Evolutionary conservation across 2,113 vertebrate genomes (phyloP).

Genomic region (Pygathrix nemaeus): DNA sequence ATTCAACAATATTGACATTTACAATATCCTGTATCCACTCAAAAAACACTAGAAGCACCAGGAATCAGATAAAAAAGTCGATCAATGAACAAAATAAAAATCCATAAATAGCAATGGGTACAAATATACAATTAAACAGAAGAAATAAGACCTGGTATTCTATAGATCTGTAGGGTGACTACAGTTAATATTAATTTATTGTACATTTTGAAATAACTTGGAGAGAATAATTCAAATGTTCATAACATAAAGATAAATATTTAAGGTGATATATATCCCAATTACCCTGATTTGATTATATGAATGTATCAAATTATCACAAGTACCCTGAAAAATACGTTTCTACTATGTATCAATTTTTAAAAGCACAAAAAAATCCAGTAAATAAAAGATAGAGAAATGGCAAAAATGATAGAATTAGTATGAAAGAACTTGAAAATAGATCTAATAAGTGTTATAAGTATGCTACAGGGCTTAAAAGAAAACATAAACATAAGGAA

Average conservation of each 20-base stretch:
- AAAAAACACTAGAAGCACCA: not conserved
- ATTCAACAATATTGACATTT: not conserved
- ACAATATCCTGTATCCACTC: not conserved
- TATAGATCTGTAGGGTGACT: not conserved
- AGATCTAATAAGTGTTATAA: not conserved
- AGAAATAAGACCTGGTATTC: not conserved
- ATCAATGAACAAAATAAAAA: not conserved
- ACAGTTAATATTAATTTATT: not conserved
- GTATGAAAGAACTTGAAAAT: not conserved
- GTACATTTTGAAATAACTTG: not conserved
- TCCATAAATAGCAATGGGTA: not conserved
- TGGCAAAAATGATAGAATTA: not conserved
- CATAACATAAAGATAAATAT: not conserved
- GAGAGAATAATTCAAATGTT: not conserved
- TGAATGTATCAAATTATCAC: not conserved
- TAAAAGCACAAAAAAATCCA: not conserved
- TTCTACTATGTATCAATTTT: not conserved
- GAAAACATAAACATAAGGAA: not conserved
- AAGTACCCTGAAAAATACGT: not conserved
- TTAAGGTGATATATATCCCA: not conserved
- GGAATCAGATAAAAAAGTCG: not conserved
- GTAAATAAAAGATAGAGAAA: not conserved
- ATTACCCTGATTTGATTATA: not conserved
- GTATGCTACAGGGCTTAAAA: not conserved
- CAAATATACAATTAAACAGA: not conserved